These are phyloP conservation scores for Cynopterus brachyotis DNA, from an alignment of 2,113 vertebrate genomes.

Conservation along the genomic window DNA sequence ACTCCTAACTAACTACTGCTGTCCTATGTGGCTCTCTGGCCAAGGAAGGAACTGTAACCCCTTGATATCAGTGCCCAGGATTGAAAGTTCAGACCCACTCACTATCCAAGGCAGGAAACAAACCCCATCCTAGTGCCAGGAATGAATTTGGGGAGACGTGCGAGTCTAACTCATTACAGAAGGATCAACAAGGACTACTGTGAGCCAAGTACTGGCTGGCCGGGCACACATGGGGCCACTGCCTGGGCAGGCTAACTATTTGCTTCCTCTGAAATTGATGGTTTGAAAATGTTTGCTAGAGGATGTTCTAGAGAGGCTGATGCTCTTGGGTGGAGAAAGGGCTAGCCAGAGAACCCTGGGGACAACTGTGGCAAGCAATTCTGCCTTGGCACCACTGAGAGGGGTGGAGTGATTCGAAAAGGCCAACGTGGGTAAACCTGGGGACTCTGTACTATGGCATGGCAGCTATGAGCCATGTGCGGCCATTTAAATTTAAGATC, in stretches of 20 bases:
- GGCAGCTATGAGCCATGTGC: neutral
- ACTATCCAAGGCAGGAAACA: neutral
- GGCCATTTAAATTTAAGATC: neutral
- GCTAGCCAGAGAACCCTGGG: neutral
- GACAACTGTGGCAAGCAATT: neutral
- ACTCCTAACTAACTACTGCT: neutral
- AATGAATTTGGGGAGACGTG: neutral
- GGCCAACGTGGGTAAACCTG: neutral
- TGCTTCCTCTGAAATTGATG: conserved; percentile 16
- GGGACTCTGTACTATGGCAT: neutral
- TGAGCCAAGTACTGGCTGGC: neutral
- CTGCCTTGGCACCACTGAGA: neutral
- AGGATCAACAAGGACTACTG: neutral
- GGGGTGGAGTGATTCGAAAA: neutral
- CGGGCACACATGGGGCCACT: neutral
- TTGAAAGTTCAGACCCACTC: neutral
- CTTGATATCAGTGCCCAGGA: neutral
- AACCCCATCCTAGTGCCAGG: neutral
- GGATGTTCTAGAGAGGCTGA: neutral
- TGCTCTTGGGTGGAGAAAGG: neutral
- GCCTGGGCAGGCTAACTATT: neutral
- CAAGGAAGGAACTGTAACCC: neutral
- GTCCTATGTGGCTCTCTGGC: neutral
- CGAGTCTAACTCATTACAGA: neutral
- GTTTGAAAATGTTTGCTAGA: conserved; percentile 6